phyloP scores from a whole-genome alignment of 2,113 vertebrate genomes.

The Catharus minimus region DNA sequence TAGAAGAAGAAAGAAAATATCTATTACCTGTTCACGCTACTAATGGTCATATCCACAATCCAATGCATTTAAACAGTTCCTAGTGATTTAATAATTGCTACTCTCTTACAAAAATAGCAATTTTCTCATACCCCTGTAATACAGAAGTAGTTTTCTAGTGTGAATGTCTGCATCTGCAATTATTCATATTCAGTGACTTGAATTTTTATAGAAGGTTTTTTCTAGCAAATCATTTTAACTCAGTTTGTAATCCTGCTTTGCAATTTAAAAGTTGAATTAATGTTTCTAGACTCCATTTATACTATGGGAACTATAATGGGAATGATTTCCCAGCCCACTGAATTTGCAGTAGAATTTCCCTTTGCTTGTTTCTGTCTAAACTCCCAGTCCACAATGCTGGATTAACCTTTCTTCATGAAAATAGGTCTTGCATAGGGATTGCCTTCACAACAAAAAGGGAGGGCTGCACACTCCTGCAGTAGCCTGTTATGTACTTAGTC shows the following conservation, averaged over 20 bases:
- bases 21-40: constrained; percentile 8
- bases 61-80: constrained; percentile 7
- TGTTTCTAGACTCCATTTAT: neutral
- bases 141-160: constrained; percentile 10
- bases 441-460: neutral
- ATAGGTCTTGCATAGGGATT: neutral
- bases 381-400: neutral
- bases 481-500: neutral
- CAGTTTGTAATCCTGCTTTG: constrained; percentile 12
- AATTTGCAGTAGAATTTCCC: neutral
- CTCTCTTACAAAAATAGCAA: constrained; percentile 39
- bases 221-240: neutral
- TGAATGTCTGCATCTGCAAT: constrained; percentile 3
- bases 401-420: neutral
- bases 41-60: constrained; percentile 33
- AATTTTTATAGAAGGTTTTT: constrained; percentile 34
- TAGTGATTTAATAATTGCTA: constrained; percentile 44
- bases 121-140: neutral
- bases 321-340: neutral
- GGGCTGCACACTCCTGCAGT: neutral
- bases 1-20: constrained; percentile 34
- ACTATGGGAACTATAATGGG: neutral
- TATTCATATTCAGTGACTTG: constrained; percentile 24
- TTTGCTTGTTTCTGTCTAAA: neutral
- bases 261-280: constrained; percentile 32